Conservation (phyloP, 2,888 invertebrate genomes). For the Aleiodes leptofemur region DNA sequence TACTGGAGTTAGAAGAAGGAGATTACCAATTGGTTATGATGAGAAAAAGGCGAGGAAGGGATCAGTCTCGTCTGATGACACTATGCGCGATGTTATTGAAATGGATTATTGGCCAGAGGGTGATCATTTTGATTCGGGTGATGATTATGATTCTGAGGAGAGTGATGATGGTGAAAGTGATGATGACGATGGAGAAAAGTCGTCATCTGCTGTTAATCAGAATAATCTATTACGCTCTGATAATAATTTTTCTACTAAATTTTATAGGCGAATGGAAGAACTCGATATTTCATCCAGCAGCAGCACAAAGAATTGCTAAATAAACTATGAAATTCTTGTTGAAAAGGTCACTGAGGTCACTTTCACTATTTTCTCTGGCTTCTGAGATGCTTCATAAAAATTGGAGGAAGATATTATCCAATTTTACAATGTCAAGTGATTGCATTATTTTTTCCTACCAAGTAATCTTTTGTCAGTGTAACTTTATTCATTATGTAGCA, state of each 20-base stretch:
- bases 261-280: background rate
- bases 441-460: no score
- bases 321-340: no score
- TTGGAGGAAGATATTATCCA: no score
- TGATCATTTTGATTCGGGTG: background rate
- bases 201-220: background rate
- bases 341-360: no score
- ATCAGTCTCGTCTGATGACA: background rate
- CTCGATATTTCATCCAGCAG: no score
- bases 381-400: no score
- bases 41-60: background rate
- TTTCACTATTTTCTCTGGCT: no score
- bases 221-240: background rate
- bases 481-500: no score
- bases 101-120: conserved; percentile 4
- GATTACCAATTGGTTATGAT: conserved; percentile 23
- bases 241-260: background rate
- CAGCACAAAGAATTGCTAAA: no score
- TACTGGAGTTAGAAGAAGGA: background rate
- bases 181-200: conserved; percentile 14
- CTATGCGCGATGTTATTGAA: background rate
- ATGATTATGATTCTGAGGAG: background rate
- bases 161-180: background rate
- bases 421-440: no score
- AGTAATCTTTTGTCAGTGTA: no score